These are phyloP conservation scores for Otus sunia DNA, from an alignment of 2,113 vertebrate genomes.

Conservation along the genomic window DNA sequence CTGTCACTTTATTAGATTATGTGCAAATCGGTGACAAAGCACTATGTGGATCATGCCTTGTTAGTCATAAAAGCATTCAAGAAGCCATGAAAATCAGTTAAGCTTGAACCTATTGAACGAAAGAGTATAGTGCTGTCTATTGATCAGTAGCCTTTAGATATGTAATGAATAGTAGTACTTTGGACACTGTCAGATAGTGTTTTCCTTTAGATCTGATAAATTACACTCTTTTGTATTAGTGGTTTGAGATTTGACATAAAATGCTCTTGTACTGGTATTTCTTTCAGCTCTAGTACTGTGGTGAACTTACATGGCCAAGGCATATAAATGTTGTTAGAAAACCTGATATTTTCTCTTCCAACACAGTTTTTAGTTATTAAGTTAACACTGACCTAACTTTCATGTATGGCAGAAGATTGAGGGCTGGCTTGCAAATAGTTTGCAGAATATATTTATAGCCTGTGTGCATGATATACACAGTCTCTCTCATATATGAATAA, in stretches of 20 bases:
- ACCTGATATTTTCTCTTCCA: not conserved
- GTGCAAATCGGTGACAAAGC: constrained; percentile 56
- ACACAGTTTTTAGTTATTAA: not conserved
- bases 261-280: not conserved
- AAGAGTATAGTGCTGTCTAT: constrained; percentile 36
- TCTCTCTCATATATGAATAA: not conserved
- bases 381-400: not conserved
- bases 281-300: not conserved
- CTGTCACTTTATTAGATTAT: constrained; percentile 57
- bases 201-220: constrained; percentile 68
- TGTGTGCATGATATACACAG: not conserved
- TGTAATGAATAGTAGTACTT: constrained; percentile 56
- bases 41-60: constrained; percentile 46
- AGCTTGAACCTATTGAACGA: constrained; percentile 57
- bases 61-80: constrained; percentile 60
- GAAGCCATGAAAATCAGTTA: constrained; percentile 71
- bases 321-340: not conserved
- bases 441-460: not conserved
- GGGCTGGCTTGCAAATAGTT: not conserved
- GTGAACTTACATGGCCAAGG: not conserved
- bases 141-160: constrained; percentile 65
- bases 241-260: constrained; percentile 3
- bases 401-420: not conserved
- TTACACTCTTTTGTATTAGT: constrained; percentile 37
- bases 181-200: constrained; percentile 43